These are phyloP conservation scores for Chaenodraco wilsoni DNA, from an alignment of 2,797 vertebrate genomes.

Conservation along the genomic window DNA sequence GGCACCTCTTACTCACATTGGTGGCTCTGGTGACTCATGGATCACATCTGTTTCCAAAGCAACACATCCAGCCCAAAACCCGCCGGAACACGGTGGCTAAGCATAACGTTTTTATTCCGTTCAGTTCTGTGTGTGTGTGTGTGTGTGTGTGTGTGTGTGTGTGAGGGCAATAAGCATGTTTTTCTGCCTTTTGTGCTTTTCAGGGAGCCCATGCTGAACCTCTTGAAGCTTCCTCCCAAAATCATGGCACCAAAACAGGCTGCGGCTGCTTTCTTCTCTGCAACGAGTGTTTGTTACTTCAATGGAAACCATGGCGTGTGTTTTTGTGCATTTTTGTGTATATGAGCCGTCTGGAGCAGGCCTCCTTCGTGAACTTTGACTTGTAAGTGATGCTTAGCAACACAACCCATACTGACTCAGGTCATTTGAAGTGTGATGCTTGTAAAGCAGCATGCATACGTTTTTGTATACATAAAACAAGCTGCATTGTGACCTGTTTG, in stretches of 20 bases:
- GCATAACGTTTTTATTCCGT: slow-evolving; percentile 49
- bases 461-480: slow-evolving; percentile 51
- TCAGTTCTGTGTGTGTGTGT: slow-evolving; percentile 28
- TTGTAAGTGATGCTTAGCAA: slow-evolving; percentile 54
- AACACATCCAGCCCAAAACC: slow-evolving; percentile 61
- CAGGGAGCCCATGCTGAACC: slow-evolving; percentile 28
- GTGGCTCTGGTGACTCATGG: slow-evolving; percentile 78
- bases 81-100: slow-evolving; percentile 62
- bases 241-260: slow-evolving; percentile 37
- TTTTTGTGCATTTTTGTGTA: slow-evolving; percentile 16
- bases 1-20: slow-evolving; percentile 71
- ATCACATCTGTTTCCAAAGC: slow-evolving; percentile 76
- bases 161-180: slow-evolving; percentile 40
- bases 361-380: slow-evolving; percentile 50
- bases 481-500: slow-evolving; percentile 21
- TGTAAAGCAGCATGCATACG: slow-evolving; percentile 47
- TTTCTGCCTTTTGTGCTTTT: slow-evolving; percentile 35
- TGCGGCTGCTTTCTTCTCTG: slow-evolving; percentile 49
- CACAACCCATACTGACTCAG: slow-evolving; percentile 35
- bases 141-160: too few relatives aligned
- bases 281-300: slow-evolving; percentile 41
- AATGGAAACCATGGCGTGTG: slow-evolving; percentile 53
- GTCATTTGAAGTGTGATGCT: slow-evolving; percentile 48
- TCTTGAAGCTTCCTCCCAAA: slow-evolving; percentile 51
- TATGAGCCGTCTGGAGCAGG: slow-evolving; percentile 25